Evolutionary conservation across 2,797 vertebrate genomes (phyloP).

Genomic region (Hippopotamyrus pictus): DNA sequence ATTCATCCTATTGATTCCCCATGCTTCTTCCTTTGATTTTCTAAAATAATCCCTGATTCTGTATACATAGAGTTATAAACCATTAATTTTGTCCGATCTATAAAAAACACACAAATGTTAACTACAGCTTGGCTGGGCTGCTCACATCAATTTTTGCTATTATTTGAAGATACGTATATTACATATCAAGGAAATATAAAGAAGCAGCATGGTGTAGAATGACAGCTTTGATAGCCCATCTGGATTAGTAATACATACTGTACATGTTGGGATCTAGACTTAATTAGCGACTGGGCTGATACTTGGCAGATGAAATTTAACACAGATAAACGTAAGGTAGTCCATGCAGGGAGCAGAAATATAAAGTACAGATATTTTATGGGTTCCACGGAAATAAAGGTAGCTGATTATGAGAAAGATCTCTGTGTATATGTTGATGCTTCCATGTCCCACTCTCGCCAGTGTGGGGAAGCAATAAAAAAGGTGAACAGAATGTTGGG

Average conservation of each 20-base stretch:
- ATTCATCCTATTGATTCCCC: background rate
- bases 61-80: background rate
- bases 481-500: no score
- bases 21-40: background rate
- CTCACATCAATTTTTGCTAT: background rate
- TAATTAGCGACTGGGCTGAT: no score
- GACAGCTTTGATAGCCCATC: slow-evolving; percentile 10
- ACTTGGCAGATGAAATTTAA: no score
- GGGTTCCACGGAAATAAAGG: no score
- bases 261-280: background rate
- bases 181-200: slow-evolving; percentile 1
- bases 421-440: no score
- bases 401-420: no score
- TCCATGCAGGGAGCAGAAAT: no score
- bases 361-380: no score
- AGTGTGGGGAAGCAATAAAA: no score
- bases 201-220: background rate
- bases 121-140: background rate
- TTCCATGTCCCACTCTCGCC: no score
- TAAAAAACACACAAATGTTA: background rate
- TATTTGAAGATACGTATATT: background rate
- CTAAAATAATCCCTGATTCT: background rate
- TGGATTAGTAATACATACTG: background rate
- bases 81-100: background rate
- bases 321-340: no score